Conservation (phyloP, 2,888 invertebrate species). For the Lumbricus terrestris region DNA sequence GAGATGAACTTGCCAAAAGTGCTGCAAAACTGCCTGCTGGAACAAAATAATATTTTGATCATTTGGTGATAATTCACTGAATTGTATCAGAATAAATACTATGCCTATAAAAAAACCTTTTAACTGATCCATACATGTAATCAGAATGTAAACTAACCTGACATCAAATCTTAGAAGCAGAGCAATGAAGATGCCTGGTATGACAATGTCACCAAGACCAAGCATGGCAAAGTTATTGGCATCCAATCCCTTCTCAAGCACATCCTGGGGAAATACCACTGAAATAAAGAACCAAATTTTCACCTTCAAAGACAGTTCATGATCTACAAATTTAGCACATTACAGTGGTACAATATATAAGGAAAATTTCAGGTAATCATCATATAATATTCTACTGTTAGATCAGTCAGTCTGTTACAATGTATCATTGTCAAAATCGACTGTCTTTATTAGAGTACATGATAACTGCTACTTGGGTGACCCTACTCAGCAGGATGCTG, state of each 20-base stretch:
- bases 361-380: background rate
- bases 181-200: conserved; percentile 98
- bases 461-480: no score
- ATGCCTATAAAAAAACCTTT: background rate
- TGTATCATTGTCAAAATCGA: no score
- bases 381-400: no score
- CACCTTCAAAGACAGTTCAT: background rate
- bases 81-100: background rate
- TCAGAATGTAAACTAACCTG: conserved; percentile 60
- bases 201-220: conserved; percentile 97
- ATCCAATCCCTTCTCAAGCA: conserved; percentile 84
- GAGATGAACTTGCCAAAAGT: no score
- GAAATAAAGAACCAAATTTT: conserved; percentile 45
- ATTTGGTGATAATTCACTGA: background rate
- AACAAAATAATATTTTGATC: no score
- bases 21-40: background rate
- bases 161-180: conserved; percentile 91
- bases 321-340: background rate
- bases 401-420: no score
- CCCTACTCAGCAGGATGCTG: no score
- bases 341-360: background rate
- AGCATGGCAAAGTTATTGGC: conserved; percentile 94
- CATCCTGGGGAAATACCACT: conserved; percentile 98
- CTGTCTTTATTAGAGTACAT: no score
- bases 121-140: background rate